Conservation (phyloP, 2,888 invertebrate genomes). For the Apamea monoglypha region DNA sequence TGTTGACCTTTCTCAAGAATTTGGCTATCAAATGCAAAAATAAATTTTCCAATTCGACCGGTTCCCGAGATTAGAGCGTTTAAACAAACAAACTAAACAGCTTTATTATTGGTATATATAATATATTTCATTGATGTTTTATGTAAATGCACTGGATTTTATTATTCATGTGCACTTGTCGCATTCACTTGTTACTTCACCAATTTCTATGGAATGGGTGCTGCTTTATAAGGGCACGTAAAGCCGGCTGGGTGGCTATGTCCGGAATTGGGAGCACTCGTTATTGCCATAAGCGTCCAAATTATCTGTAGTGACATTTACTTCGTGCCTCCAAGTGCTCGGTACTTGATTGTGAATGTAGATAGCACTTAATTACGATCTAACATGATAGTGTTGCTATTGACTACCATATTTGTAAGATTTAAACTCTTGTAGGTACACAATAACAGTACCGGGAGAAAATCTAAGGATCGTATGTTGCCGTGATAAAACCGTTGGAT, state of each 20-base stretch:
- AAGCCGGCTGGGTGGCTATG: constrained; percentile 49
- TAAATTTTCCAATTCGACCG: neutral
- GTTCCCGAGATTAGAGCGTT: neutral
- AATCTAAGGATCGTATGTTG: neutral
- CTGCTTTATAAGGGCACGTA: constrained; percentile 62
- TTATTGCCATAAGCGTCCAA: constrained; percentile 68
- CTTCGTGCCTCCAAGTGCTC: constrained; percentile 50
- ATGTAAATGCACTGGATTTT: constrained; percentile 38
- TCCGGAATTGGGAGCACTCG: constrained; percentile 63
- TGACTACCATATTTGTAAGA: constrained; percentile 39
- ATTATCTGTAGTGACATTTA: constrained; percentile 67
- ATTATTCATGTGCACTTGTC: constrained; percentile 40
- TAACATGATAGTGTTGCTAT: constrained; percentile 44
- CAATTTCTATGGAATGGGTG: constrained; percentile 48
- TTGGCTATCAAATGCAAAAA: neutral
- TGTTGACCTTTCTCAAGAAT: neutral
- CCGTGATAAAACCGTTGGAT: neutral
- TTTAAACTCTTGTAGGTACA: constrained; percentile 13
- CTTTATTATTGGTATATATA: neutral
- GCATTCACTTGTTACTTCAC: constrained; percentile 49
- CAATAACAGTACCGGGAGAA: constrained; percentile 16
- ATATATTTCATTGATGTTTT: constrained; percentile 6
- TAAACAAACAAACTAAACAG: neutral
- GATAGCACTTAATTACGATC: constrained; percentile 65
- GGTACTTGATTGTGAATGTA: constrained; percentile 45